phyloP scores from a whole-genome alignment of 2,797 vertebrate species.

The Danio kyathit region DNA sequence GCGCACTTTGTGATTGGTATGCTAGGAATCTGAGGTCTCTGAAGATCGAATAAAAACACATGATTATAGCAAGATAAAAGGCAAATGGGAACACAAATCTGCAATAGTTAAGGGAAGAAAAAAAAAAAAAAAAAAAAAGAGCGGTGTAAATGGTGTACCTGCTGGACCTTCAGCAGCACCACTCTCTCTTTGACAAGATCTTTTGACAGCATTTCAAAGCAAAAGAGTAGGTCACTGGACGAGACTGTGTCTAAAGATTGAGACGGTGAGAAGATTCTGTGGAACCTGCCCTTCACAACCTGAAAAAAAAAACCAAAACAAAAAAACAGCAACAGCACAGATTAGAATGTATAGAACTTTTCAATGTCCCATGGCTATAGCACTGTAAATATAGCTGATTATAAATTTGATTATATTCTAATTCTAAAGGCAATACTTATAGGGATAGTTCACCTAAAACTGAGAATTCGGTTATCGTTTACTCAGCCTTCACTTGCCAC shows the following conservation, averaged over 20 bases:
- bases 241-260: constrained; percentile 90
- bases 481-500: too few relatives aligned
- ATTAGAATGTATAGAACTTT: background rate
- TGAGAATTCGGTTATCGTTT: too few relatives aligned
- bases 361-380: background rate
- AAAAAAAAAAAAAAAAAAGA: background rate
- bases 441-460: too few relatives aligned
- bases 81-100: background rate
- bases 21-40: constrained; percentile 95
- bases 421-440: too few relatives aligned
- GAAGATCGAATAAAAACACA: constrained; percentile 27
- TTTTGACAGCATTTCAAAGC: constrained; percentile 94
- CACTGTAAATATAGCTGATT: too few relatives aligned
- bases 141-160: constrained; percentile 76
- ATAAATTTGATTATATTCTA: background rate
- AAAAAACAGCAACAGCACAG: too few relatives aligned
- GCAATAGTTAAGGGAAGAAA: background rate
- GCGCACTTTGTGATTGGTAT: constrained; percentile 92
- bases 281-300: constrained; percentile 92
- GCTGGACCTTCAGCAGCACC: constrained; percentile 90
- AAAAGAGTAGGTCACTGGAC: constrained; percentile 89
- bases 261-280: constrained; percentile 87
- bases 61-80: background rate
- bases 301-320: constrained; percentile 58
- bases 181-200: constrained; percentile 94